phyloP scores from a whole-genome alignment of 2,797 vertebrate genomes.

The Stomatorhinus walkeri region DNA sequence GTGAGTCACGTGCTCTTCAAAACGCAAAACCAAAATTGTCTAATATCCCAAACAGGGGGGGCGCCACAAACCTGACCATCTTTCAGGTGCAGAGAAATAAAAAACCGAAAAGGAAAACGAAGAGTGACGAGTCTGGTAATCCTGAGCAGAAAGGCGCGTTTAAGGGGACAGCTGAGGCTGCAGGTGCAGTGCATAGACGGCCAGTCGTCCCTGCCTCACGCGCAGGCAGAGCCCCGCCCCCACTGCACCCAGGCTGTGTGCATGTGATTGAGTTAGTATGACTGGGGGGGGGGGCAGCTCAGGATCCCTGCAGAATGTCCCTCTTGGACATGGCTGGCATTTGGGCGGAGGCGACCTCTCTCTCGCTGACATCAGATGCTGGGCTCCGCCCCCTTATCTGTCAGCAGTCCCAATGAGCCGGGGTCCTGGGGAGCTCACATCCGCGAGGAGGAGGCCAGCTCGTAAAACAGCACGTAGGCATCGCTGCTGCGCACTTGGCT shows the following conservation, averaged over 20 bases:
- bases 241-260: not conserved
- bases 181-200: conserved; percentile 60
- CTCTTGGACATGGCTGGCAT: not conserved
- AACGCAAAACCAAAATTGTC: not conserved
- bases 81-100: conserved; percentile 30
- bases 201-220: conserved; percentile 39
- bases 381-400: conserved; percentile 23
- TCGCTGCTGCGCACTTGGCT: conserved; percentile 94
- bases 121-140: conserved; percentile 46
- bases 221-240: conserved; percentile 22
- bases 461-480: conserved; percentile 93
- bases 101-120: conserved; percentile 28
- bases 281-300: not conserved
- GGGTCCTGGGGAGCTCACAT: conserved; percentile 60
- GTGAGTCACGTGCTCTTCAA: conserved; percentile 25
- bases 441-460: conserved; percentile 75
- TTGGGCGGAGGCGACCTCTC: not conserved
- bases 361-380: not conserved
- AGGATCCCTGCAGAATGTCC: not conserved
- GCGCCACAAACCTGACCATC: conserved; percentile 31
- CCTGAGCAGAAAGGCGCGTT: conserved; percentile 50
- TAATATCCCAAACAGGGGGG: conserved; percentile 29
- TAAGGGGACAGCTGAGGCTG: conserved; percentile 48
- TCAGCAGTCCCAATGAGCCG: conserved; percentile 16
- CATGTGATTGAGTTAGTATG: conserved; percentile 16